phyloP scores from a whole-genome alignment of 2,113 vertebrate genomes.

The Agelaius tricolor region DNA sequence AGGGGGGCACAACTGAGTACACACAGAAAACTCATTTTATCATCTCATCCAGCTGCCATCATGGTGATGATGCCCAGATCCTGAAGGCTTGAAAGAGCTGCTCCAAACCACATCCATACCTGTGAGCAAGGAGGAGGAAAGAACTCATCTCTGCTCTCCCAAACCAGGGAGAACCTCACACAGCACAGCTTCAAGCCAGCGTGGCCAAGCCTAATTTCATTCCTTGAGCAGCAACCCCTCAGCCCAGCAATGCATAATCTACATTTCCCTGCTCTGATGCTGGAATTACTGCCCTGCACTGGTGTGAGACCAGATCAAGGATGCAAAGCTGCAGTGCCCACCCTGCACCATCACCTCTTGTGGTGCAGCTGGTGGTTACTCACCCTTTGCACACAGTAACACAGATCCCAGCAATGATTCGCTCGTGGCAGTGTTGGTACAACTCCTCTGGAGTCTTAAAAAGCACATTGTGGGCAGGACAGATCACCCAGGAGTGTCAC shows the following conservation, averaged over 20 bases:
- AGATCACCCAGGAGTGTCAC: fast-evolving
- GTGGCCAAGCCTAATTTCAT: fast-evolving
- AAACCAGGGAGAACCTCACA: background rate
- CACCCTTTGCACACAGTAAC: background rate
- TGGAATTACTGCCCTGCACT: background rate
- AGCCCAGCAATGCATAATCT: background rate
- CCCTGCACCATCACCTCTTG: background rate
- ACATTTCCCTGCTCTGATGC: background rate
- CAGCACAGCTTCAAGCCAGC: fast-evolving
- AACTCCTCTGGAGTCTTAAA: background rate
- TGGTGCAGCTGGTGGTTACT: background rate
- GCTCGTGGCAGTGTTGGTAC: fast-evolving
- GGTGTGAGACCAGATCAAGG: fast-evolving
- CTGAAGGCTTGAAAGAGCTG: fast-evolving
- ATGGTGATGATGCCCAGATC: background rate
- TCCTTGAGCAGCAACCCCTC: fast-evolving
- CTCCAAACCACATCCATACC: fast-evolving
- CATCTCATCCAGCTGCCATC: background rate
- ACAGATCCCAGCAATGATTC: background rate
- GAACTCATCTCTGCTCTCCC: background rate
- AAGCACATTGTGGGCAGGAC: background rate
- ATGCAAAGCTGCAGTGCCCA: background rate
- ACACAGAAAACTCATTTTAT: fast-evolving
- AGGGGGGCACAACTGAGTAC: fast-evolving
- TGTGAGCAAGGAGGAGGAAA: background rate